phyloP scores from a whole-genome alignment of 2,888 invertebrate genomes.

The Spialia ferax region DNA sequence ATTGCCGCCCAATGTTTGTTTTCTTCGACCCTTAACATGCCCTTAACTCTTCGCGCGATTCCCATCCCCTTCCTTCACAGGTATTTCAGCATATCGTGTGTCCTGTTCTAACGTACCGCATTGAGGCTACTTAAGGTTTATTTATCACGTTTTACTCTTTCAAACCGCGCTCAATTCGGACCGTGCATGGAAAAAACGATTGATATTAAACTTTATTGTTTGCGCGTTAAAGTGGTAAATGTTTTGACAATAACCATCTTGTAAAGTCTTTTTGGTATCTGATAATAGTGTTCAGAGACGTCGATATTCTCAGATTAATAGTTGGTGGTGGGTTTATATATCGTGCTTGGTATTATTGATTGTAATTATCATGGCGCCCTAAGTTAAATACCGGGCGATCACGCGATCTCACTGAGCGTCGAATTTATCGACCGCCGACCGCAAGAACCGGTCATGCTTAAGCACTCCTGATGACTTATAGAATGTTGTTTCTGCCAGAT shows the following conservation, averaged over 20 bases:
- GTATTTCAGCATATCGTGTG: not conserved
- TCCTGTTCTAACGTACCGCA: constrained; percentile 52
- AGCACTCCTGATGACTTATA: constrained; percentile 46
- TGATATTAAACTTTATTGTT: constrained; percentile 36
- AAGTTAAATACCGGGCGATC: constrained; percentile 68
- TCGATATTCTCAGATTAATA: constrained; percentile 62
- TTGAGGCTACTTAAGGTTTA: constrained; percentile 68
- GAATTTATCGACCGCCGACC: constrained; percentile 57
- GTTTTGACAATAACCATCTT: constrained; percentile 23
- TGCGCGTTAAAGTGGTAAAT: constrained; percentile 13
- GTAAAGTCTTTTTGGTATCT: constrained; percentile 33
- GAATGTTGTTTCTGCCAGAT: constrained; percentile 39
- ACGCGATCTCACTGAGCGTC: constrained; percentile 62
- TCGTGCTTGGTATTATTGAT: constrained; percentile 68
- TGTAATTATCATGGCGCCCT: constrained; percentile 79
- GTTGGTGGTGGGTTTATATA: constrained; percentile 65
- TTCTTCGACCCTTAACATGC: constrained; percentile 68
- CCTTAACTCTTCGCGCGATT: constrained; percentile 58
- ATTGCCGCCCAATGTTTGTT: constrained; percentile 77
- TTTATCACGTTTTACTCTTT: constrained; percentile 68
- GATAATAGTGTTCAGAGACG: constrained; percentile 41
- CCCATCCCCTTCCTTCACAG: constrained; percentile 41
- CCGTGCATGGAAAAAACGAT: constrained; percentile 46
- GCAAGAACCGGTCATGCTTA: constrained; percentile 44
- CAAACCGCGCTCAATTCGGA: constrained; percentile 49